A percentile compares a stretch with the other conserved stretches of the same genome.
These are phyloP conservation scores for Heteronetta atricapilla DNA, from an alignment of 2,113 vertebrate species.

Conservation along the genomic window DNA sequence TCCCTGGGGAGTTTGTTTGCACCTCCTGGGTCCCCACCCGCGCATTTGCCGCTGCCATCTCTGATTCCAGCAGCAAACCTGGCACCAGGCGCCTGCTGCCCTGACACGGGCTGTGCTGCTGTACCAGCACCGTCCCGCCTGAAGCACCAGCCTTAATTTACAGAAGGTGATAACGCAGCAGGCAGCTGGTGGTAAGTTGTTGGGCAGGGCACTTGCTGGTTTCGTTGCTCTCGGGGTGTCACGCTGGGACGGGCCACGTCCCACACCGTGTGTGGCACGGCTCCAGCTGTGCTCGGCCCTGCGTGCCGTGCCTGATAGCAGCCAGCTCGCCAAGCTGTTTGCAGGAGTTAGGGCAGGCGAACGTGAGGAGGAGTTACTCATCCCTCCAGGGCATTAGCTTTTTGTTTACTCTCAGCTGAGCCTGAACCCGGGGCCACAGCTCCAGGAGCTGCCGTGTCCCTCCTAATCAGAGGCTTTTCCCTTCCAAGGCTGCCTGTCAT, in stretches of 20 bases:
- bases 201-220: no score
- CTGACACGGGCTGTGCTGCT: neutral
- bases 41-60: neutral
- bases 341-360: neutral
- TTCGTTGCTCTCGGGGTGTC: no score
- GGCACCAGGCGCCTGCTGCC: accelerated
- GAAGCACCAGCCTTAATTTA: neutral
- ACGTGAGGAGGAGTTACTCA: neutral
- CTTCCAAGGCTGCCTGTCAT: neutral
- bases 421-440: accelerated
- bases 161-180: no score
- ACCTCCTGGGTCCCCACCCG: no score
- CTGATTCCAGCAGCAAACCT: accelerated
- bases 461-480: neutral
- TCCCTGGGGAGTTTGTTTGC: no score
- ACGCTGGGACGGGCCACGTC: no score
- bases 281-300: neutral
- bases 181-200: no score
- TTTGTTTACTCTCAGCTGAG: neutral
- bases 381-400: neutral
- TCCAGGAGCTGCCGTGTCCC: neutral
- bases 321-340: neutral
- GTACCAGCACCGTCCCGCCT: accelerated
- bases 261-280: no score
- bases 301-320: neutral